Base-by-base conservation (phyloP, 1,140 invertebrate genomes). In the Drosophila teissieri region DNA sequence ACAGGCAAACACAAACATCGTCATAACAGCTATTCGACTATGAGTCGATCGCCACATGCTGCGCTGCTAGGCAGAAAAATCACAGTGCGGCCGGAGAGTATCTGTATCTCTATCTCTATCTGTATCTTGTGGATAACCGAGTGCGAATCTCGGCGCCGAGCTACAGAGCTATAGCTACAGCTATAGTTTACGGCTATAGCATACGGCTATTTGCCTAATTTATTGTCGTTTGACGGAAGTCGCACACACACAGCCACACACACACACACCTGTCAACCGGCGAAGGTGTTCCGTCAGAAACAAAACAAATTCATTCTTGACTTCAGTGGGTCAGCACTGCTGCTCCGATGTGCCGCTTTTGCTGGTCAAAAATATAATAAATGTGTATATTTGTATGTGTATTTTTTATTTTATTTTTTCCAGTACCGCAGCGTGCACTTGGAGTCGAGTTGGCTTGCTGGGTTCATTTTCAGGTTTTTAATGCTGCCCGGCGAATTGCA, bases 161-260 rank as follows among this genome's bases (percentile, higher is more conserved):
- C 51, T 44, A 44, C 8, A 44, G 4, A 14, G 10, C 19, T 22
- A 12, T 19, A 24, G 19, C 12, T n/a, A 8, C 27, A 14, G 39
- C 42, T 55, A 36, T 67, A 55, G 52, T 31, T 31, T 31, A 31
- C 31, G 24, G 57, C 54, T 48, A 44, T 69, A 61, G 75, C 48
- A 51, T 79, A 42, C 54, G 53, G 53, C 60, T 62, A 75, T 88
- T 83, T 86, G 61, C 79, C 70, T 88, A 88, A 88, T 89, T 84
- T 88, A 88, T 88, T 88, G 77, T 80, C 80, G 81, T 88, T 77
- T 88, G 83, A 77, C 84, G 83, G 84, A 88, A 84, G 80, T 89
- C 78, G 45, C 31, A 31, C 31, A 31, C 27, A 31, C 27, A 31
- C 7, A 31, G 7, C 7, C 2, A 48, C 19, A 46, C 40, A 53